Base-by-base conservation (phyloP, 2,888 invertebrate genomes). In the Eristalis intricaria region DNA sequence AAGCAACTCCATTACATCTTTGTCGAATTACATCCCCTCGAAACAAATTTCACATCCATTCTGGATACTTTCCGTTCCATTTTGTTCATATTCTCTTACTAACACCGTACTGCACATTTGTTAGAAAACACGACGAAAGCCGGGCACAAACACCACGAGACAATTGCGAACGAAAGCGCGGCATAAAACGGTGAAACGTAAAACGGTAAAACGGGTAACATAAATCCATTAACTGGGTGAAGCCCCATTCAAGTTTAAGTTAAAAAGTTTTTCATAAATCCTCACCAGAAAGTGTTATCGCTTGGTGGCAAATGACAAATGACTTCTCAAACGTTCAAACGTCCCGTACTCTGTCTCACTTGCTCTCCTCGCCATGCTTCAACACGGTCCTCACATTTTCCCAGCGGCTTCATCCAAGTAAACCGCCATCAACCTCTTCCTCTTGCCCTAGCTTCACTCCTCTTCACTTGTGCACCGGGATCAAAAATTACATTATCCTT, bases 201-300 rank as follows among this genome's bases (percentile, higher is more conserved):
- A 50, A 50, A 50, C 19, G 50, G 50, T 50, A 8, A 50, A 19
- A 84, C 60, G 64, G 79, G 71, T 68, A 80, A 87, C 84, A 87
- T 87, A 87, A 87, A 87, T 87, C 87, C 87, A 87, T 87, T 87
- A 84, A 87, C 84, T 80, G 76, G 84, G 86, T 83, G 76, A 84
- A 84, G 76, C 75, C 87, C 87, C 87, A 79, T 87, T 87, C 84
- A 87, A 87, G 79, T 87, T 84, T 71, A 77, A 87, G 84, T 84
- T 87, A 81, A 86, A 87, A 87, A 87, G 80, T 84, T 84, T 79
- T 87, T 87, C 84, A 87, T 84, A 87, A 87, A 87, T 87, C 84
- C 87, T 87, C 84, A 73, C 74, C 87, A 84, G 87, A 87, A 84
- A 87, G 87, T 87, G 87, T 87, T 87, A 87, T 87, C 87, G 87